phyloP scores from a whole-genome alignment of 2,797 vertebrate genomes.

The Helarctos malayanus region DNA sequence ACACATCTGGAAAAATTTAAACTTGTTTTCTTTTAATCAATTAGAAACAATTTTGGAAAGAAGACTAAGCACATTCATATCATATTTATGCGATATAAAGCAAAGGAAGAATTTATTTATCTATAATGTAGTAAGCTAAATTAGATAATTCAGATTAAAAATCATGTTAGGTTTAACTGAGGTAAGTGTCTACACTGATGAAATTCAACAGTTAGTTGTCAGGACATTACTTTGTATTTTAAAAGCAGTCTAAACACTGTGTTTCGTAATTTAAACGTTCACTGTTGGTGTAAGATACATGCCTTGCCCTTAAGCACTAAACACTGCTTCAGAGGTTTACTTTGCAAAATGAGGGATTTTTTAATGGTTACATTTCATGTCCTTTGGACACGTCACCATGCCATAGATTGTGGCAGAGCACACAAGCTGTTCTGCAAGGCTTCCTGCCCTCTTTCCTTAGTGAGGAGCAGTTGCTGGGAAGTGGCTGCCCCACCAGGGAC shows the following conservation, averaged over 20 bases:
- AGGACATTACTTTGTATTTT: constrained; percentile 37
- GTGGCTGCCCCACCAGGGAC: neutral
- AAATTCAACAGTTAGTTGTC: neutral
- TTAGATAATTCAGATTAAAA: constrained; percentile 39
- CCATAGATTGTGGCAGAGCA: neutral
- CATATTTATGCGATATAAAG: constrained; percentile 24
- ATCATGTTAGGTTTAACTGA: neutral
- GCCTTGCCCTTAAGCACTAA: constrained; percentile 41
- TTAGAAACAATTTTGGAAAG: constrained; percentile 29
- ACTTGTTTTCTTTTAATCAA: neutral
- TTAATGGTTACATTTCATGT: constrained; percentile 2
- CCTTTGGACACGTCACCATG: neutral
- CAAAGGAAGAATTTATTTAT: constrained; percentile 4
- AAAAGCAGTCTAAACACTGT: constrained; percentile 65
- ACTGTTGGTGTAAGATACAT: neutral
- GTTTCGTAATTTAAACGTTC: constrained; percentile 57
- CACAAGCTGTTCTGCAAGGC: neutral
- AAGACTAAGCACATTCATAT: neutral
- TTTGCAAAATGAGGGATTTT: constrained; percentile 55
- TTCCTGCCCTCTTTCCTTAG: neutral
- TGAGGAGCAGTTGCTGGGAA: neutral
- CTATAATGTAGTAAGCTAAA: neutral
- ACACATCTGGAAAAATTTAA: constrained; percentile 26
- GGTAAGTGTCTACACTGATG: neutral
- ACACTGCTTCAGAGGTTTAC: constrained; percentile 46